Evolutionary conservation across 2,797 vertebrate species (phyloP).

Genomic region (Gobionotothen gibberifrons): DNA sequence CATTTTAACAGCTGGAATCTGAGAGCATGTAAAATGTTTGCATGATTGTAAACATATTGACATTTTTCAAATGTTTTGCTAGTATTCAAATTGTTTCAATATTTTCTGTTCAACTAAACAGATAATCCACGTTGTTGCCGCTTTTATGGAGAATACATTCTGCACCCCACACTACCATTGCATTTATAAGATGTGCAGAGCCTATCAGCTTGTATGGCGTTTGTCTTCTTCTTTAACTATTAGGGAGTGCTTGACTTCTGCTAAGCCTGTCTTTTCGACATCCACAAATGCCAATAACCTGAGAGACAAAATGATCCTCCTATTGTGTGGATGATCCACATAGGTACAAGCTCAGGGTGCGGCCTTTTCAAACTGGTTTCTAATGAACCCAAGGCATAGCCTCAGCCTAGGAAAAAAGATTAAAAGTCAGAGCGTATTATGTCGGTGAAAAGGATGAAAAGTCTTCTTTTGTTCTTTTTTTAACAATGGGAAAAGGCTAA

Average conservation of each 20-base stretch:
- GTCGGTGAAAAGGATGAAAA: constrained; percentile 15
- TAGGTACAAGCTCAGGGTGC: constrained; percentile 59
- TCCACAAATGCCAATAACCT: constrained; percentile 22
- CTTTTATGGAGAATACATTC: neutral
- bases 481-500: neutral
- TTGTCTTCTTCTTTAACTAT: constrained; percentile 4
- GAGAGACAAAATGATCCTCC: constrained; percentile 9
- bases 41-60: neutral
- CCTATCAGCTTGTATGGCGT: constrained; percentile 5
- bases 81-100: too few species aligned
- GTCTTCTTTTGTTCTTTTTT: constrained; percentile 7
- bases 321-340: constrained; percentile 54
- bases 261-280: constrained; percentile 4
- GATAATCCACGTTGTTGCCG: too few species aligned
- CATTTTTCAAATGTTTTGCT: too few species aligned
- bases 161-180: neutral
- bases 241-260: constrained; percentile 45
- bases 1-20: neutral
- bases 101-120: too few species aligned
- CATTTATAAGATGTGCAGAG: neutral
- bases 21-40: neutral
- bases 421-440: constrained; percentile 25
- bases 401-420: constrained; percentile 30
- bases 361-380: constrained; percentile 72
- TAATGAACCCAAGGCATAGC: constrained; percentile 28